Percentiles rank a stretch among this genome's conserved stretches.
Conservation (phyloP, 2,113 vertebrate genomes). For the Globicephala melas region DNA sequence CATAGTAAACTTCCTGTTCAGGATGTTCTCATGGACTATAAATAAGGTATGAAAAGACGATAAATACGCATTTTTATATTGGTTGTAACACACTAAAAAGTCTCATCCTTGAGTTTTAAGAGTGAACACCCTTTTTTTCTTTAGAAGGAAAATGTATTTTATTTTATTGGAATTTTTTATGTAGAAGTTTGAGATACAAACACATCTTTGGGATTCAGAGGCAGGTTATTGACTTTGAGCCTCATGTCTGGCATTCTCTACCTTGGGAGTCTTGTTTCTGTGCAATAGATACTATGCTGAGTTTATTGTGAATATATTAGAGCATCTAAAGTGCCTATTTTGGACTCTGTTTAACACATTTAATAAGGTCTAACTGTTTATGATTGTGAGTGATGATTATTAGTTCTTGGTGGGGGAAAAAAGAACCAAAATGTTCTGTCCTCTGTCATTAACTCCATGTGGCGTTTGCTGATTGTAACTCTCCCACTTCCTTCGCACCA, state of each 20-base stretch:
- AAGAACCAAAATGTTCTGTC: neutral
- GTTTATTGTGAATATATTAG: neutral
- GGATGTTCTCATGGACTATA: neutral
- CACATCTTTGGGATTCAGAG: neutral
- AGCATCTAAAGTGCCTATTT: neutral
- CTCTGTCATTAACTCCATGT: neutral
- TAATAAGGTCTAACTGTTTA: neutral
- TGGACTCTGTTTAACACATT: neutral
- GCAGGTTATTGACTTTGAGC: neutral
- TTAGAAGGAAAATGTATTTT: neutral
- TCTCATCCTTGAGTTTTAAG: slow-evolving; percentile 24
- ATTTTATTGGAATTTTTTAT: neutral
- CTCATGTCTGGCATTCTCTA: neutral
- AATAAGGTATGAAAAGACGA: neutral
- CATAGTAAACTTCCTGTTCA: neutral
- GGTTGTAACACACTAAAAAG: neutral
- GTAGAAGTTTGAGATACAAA: neutral
- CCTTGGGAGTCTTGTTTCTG: neutral
- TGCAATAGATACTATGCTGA: neutral
- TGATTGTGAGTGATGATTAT: neutral
- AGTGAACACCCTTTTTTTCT: neutral
- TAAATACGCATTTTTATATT: neutral
- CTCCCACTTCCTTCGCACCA: neutral
- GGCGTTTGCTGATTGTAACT: neutral
- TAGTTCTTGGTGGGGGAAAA: neutral